Evolutionary conservation across 2,113 vertebrate species (phyloP), one percentile per base, ranked within the genome.

Genomic region (Trematocara macrostoma): DNA sequence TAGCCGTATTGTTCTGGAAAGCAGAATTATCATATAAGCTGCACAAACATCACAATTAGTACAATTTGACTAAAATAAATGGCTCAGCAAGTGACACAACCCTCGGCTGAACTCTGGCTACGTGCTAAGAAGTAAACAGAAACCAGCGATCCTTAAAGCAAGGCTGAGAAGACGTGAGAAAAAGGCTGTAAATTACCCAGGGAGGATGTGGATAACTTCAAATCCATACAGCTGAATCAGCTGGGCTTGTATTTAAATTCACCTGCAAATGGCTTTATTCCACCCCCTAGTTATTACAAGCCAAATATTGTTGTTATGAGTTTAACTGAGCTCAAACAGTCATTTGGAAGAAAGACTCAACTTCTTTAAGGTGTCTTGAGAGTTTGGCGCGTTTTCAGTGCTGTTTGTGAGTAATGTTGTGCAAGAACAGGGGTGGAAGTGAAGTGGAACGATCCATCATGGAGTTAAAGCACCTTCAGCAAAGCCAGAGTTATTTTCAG

Each of bases 1-100:
- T 94, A 93, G 91, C 88, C 1, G 23, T 45, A 82, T 93, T 90
- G 89, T 91, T 92, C 55, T 81, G 82, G 42, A 81, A 38, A 42
- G 55, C 83, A 34, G 88, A 93, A 93, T 94, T 91, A 94, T 95
- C 88, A 87, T 76, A 91, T 78, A 76, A 81, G 74, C 87, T 89
- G 87, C 79, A 87, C 49, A 85, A 94, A 92, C 90, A 91, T 47
- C 74, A 90, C 85, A 92, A 90, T 93, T 91, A 88, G 82, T 3
- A 49, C 83, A 71, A 89, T 84, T 83, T 86, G 61, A 84, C 18
- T 4, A 76, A 86, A 89, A 92, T 86, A 86, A 82, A 81, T 88
- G 82, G 69, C 84, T 9, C 86, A 80, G 85, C 84, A 45, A 90
- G 83, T n/a, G 35, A 86, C 16, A 5, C 84, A 59, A 82, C 87